Evolutionary conservation across 1,140 invertebrate species (phyloP).

Genomic region (Sarcophaga peregrina): DNA sequence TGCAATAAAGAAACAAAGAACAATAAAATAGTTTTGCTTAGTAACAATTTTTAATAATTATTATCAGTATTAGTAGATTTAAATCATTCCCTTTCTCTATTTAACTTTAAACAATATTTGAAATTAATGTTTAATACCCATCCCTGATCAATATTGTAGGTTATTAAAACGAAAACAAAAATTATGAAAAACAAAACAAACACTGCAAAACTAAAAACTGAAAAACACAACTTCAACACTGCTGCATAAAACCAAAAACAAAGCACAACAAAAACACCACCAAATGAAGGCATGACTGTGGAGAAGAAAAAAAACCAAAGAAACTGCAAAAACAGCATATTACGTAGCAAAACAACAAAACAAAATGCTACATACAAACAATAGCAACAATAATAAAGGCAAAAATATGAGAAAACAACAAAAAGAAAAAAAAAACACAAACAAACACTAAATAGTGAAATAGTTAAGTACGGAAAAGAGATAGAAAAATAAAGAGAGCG

Average conservation of each 20-base stretch:
- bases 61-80: too few relatives aligned
- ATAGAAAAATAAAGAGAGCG: too few relatives aligned
- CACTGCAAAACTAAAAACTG: not conserved
- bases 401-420: not conserved
- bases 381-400: not conserved
- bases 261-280: not conserved
- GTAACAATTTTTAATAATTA: too few relatives aligned
- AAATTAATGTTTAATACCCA: not conserved
- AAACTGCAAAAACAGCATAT: constrained; percentile 3
- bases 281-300: not conserved
- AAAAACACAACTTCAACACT: not conserved
- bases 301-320: not conserved
- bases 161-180: not conserved
- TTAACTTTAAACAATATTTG: not conserved
- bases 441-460: too few relatives aligned
- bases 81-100: not conserved
- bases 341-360: constrained; percentile 8
- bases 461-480: too few relatives aligned
- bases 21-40: too few relatives aligned
- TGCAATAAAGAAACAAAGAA: too few relatives aligned
- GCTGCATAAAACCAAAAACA: not conserved
- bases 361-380: not conserved
- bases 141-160: not conserved
- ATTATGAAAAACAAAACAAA: not conserved
- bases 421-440: too few relatives aligned